Base-by-base conservation (phyloP, 2,888 invertebrate genomes). In the Selenia dentaria region DNA sequence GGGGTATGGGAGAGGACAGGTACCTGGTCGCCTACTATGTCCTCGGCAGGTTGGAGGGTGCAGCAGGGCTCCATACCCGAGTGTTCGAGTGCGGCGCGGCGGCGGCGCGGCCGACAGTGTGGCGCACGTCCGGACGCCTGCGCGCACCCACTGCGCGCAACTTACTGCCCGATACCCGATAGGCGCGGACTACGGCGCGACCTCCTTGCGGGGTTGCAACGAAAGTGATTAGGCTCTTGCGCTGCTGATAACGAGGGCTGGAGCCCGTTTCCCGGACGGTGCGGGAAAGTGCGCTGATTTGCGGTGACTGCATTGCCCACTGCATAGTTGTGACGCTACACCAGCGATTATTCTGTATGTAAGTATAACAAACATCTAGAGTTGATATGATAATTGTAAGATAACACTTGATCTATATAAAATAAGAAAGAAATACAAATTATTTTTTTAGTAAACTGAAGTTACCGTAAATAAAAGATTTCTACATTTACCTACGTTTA, bases 11-110 rank as follows among this genome's bases (percentile, higher is more conserved):
- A 33, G 50, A 54, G 54, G 25, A 34, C 34, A 51, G 61, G 78
- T 85, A 89, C 89, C 89, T 89, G 89, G 86, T 89, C 89, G 76
- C 89, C 89, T 84, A 75, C 79, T 64, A 84, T 81, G 81, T 88
- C 86, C 86, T 88, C 88, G 79, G 80, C 83, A 78, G 81, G 76
- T 78, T 73, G 79, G 79, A 80, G 76, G 71, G 82, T 78, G 74
- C 82, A 81, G 78, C 87, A 88, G 84, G 86, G 72, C 86, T 89
- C 89, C 89, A 89, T 89, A 65, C 87, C 87, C 86, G 86, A 83
- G 62, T 54, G 64, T 55, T 51, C 62, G 62, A 53, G 64, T 43
- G 67, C 69, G 67, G 64, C 54, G 54, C 54, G 59, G 59, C 58
- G 59, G 55, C 59, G 68, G 52, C 59, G 67, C 66, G 70, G 59